Conservation (phyloP, 2,113 vertebrate species). For the Pholis gunnellus region DNA sequence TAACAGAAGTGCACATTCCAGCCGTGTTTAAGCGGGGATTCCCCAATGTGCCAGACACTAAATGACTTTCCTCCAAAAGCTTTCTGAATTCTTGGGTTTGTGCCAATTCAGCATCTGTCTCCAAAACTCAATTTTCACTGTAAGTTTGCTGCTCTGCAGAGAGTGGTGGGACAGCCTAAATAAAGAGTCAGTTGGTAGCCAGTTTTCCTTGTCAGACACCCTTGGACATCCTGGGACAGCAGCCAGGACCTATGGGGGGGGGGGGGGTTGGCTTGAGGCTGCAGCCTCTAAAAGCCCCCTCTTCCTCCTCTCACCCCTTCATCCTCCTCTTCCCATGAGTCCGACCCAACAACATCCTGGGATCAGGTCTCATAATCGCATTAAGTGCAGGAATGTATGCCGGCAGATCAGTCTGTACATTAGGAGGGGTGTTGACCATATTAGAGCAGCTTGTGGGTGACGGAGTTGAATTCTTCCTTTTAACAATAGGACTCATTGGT, state of each 20-base stretch:
- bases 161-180: conserved; percentile 8
- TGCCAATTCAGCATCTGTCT: conserved; percentile 21
- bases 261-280: conserved; percentile 6
- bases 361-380: conserved; percentile 72
- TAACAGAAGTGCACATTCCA: conserved; percentile 30
- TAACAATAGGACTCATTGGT: neutral
- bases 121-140: neutral
- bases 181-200: conserved; percentile 29
- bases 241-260: conserved; percentile 31
- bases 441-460: conserved; percentile 20
- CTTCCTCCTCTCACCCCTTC: neutral
- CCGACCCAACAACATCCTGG: conserved; percentile 57
- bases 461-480: conserved; percentile 9
- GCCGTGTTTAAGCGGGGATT: conserved; percentile 1
- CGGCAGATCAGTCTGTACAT: conserved; percentile 53
- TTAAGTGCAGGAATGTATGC: conserved; percentile 73
- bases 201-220: conserved; percentile 40
- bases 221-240: conserved; percentile 41
- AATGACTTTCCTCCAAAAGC: conserved; percentile 12
- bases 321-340: conserved; percentile 48
- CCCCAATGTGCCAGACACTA: conserved; percentile 14
- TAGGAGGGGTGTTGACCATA: conserved; percentile 18
- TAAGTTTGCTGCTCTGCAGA: neutral
- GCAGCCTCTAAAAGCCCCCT: neutral
- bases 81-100: conserved; percentile 5